Base-by-base conservation (phyloP, 2,113 vertebrate genomes). In the Pimephales promelas region DNA sequence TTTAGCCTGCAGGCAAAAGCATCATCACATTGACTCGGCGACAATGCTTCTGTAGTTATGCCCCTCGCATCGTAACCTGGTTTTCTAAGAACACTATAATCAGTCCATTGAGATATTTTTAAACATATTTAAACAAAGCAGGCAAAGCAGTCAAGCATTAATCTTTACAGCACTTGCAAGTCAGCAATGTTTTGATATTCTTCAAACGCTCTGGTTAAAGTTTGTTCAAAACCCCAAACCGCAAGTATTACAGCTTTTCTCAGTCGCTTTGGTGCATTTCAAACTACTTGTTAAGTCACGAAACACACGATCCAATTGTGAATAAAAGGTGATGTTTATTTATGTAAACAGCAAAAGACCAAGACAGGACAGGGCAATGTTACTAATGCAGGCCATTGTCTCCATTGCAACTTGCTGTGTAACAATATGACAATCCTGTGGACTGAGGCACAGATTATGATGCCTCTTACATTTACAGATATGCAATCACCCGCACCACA, bases 21-120 rank as follows among this genome's bases (percentile, higher is more conserved):
- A 66, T 66, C 36, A 66, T 66, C 78, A 34, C 40, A 28, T 20
- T 80, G 26, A 80, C 59, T 14, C 26, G 34, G 77, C 24, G 62
- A 79, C 40, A 79, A 47, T 79, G 16, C 3, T 34, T 4, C 40
- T 43, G 22, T n/a, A n/a, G 10, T 11, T 70, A 70, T 49, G 40
- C n/a, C 24, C 71, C 49, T 73, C 71, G 28, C 43, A 26, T 28
- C 45, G 26, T 49, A 73, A 73, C 11, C 24, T 75, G 24, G 45
- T 54, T 75, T 75, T 22, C 34, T n/a, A 47, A 79, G 57, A 31
- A 62, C 56, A 28, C 16, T 77, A 14, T 9, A 57, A 62, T 78
- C 75, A 59, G 34, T 43, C 16, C n/a, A 5, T 40, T 28, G 34
- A 24, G 10, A 20, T 57, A 40, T 26, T 54, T 9, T 54, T 26